Evolutionary conservation across 2,888 invertebrate species (phyloP), one percentile per base, ranked within the genome.

Genomic region (Odontocolon sp.): DNA sequence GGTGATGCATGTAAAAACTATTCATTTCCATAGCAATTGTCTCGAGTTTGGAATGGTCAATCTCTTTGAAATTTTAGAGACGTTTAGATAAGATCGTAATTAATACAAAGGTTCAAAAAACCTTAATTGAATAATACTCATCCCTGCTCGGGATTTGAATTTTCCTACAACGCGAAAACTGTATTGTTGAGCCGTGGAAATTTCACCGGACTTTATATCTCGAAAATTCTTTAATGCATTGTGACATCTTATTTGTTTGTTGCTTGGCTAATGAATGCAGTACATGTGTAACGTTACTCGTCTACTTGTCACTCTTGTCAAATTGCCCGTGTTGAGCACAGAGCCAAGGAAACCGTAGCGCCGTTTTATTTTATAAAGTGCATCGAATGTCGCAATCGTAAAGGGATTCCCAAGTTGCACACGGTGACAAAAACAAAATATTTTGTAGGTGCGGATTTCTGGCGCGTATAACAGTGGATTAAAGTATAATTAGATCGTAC

Each of bases 401-500:
- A 40, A 52, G 42, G 52, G 28, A 64, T 64, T 57, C 26, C 69
- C 63, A n/a, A 26, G 33, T 73, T 63, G 73, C 63, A 68, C 63
- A 69, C 75, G 69, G 26, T 28, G n/a, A 9, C 6, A 3, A n/a
- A 14, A 69, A 50, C 54, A 66, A 54, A 70, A 76, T 31, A 42
- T 11, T 45, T 23, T 42, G 59, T 8, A 23, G 42, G 21, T 8
- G 23, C 9, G 50, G 18, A 38, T 57, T 56, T 56, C 61, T 56
- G 63, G 54, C 68, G 42, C 57, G 11, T 38, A 66, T 66, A 70
- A 33, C 54, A 8, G 14, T 45, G 59, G 61, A 70, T 70, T 70
- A 50, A 54, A 45, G 70, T 75, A 75, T 75, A 66, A 75, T 75
- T 75, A 69, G 64, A 57, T 14, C 26, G n/a, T 52, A 45, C 28